phyloP scores from a whole-genome alignment of 2,797 vertebrate species.

The Siniperca undulata region DNA sequence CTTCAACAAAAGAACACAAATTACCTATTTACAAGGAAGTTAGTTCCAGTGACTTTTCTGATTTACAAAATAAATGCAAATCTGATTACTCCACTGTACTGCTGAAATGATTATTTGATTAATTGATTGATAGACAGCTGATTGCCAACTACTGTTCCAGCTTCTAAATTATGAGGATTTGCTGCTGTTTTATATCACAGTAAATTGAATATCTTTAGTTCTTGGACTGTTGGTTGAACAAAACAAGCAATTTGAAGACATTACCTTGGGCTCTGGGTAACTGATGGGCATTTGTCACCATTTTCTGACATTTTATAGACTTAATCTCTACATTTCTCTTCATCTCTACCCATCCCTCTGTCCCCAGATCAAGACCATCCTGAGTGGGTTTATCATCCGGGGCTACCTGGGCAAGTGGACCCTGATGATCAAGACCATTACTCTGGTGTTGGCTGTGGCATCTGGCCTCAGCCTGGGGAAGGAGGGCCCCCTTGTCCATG shows the following conservation, averaged over 20 bases:
- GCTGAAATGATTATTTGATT: too few species aligned
- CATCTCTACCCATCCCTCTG: not conserved
- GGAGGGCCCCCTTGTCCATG: conserved; percentile 97
- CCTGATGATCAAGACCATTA: conserved; percentile 98
- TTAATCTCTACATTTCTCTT: not conserved
- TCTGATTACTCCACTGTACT: too few species aligned
- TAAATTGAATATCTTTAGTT: not conserved
- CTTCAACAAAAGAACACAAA: not conserved
- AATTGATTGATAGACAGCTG: too few species aligned
- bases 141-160: not conserved
- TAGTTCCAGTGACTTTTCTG: too few species aligned
- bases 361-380: conserved; percentile 97
- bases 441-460: conserved; percentile 96
- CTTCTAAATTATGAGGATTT: not conserved
- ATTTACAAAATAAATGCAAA: too few species aligned
- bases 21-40: too few species aligned
- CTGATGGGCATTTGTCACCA: too few species aligned
- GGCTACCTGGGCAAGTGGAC: conserved; percentile 99
- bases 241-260: not conserved
- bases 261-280: too few species aligned
- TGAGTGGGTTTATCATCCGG: conserved; percentile 98
- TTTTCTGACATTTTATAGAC: too few species aligned
- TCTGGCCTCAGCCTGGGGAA: conserved; percentile 98
- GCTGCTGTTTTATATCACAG: not conserved
- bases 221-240: not conserved